Percentiles rank a stretch among this genome's conserved stretches.
phyloP scores from a whole-genome alignment of 2,888 invertebrate species.

The Metellina segmentata region DNA sequence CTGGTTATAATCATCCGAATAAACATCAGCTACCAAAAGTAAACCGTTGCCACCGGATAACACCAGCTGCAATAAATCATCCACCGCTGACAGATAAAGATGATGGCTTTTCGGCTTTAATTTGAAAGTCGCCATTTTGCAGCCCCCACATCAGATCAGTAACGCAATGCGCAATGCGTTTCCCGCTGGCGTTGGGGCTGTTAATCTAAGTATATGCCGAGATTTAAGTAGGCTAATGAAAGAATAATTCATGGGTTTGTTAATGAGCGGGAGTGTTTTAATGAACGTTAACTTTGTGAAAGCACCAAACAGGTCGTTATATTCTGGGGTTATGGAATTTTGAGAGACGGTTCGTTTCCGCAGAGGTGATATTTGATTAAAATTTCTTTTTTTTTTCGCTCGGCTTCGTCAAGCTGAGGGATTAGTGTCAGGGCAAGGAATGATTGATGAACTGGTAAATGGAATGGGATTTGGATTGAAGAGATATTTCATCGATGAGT shows the following conservation, averaged over 20 bases:
- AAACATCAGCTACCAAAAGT: constrained; percentile 19
- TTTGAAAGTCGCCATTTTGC: constrained; percentile 8
- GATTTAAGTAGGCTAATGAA: constrained; percentile 37
- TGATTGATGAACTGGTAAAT: not conserved
- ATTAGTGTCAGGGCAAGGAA: not conserved
- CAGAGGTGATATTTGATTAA: constrained; percentile 4
- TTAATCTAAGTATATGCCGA: not conserved
- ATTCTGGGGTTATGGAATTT: not conserved
- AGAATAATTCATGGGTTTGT: constrained; percentile 24
- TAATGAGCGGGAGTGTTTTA: constrained; percentile 35
- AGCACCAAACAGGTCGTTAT: not conserved
- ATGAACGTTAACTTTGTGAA: not conserved
- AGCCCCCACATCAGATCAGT: not conserved
- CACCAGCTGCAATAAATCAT: constrained; percentile 13
- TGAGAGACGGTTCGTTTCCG: constrained; percentile 2
- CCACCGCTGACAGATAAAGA: constrained; percentile 31
- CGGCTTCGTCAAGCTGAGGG: not conserved
- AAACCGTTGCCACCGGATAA: constrained; percentile 18
- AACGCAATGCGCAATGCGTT: not conserved
- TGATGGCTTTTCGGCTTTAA: constrained; percentile 19
- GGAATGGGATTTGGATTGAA: too few species aligned
- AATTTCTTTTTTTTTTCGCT: not conserved
- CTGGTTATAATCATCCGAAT: constrained; percentile 14
- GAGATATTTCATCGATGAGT: too few species aligned
- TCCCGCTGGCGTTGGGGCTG: not conserved